phyloP scores from a whole-genome alignment of 1,140 invertebrate species.

The Globodera rostochiensis region DNA sequence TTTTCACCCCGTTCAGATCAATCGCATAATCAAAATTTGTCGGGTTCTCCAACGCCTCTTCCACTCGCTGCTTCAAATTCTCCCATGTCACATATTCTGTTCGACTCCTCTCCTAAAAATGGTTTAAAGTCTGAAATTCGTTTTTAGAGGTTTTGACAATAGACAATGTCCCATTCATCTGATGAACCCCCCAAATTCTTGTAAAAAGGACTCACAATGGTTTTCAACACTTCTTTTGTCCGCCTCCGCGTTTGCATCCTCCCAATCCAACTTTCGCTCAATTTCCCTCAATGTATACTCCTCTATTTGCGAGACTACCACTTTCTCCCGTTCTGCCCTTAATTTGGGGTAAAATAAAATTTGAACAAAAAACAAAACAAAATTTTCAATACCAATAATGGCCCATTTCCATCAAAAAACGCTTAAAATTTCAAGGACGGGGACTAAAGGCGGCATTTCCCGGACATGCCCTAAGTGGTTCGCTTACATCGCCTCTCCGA shows the following conservation, averaged over 20 bases:
- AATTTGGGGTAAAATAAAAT: not conserved
- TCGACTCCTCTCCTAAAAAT: constrained; percentile 42
- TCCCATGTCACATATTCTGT: constrained; percentile 49
- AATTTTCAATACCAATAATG: too few species aligned
- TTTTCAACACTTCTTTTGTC: constrained; percentile 26
- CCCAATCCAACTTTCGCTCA: constrained; percentile 20
- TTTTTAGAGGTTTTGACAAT: not conserved
- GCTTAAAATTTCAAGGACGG: not conserved
- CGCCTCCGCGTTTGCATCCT: constrained; percentile 26
- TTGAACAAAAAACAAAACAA: too few species aligned
- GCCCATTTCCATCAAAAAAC: too few species aligned
- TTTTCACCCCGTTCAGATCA: constrained; percentile 44
- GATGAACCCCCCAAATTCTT: not conserved
- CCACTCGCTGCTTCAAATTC: constrained; percentile 44
- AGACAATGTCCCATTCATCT: not conserved
- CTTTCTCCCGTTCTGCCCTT: constrained; percentile 39
- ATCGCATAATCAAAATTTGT: constrained; percentile 48
- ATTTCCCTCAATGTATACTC: constrained; percentile 32
- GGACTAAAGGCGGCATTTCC: not conserved
- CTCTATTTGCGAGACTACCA: constrained; percentile 17
- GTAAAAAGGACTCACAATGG: constrained; percentile 30
- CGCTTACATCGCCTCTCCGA: constrained; percentile 36
- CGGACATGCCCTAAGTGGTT: not conserved
- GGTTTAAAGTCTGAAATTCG: not conserved
- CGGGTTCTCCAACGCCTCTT: constrained; percentile 48